Conservation (phyloP, 2,113 vertebrate species). For the Miniopterus natalensis region DNA sequence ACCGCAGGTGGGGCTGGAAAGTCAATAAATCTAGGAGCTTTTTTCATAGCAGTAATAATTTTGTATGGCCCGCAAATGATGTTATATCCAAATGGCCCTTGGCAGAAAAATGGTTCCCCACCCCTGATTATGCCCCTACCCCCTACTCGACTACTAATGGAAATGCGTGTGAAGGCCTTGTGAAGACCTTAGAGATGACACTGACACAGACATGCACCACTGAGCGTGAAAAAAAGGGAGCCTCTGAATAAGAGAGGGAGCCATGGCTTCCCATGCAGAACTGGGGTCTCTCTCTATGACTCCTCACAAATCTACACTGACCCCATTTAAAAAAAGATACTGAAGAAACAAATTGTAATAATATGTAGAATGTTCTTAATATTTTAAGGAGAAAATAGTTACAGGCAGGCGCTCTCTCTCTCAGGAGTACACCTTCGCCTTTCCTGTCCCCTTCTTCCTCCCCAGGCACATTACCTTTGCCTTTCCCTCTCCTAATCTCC, state of each 20-base stretch:
- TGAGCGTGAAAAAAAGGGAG: no score
- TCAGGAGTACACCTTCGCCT: not conserved
- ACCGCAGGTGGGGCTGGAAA: no score
- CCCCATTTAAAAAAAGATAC: not conserved
- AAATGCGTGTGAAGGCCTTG: rapidly evolving
- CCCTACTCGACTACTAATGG: not conserved
- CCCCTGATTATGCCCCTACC: no score
- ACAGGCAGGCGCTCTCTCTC: not conserved
- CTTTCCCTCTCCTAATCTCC: not conserved
- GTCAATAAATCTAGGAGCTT: no score
- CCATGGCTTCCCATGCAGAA: not conserved
- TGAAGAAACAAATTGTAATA: not conserved
- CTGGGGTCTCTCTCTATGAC: not conserved
- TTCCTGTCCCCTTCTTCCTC: not conserved
- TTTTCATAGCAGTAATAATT: no score
- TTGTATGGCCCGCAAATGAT: no score
- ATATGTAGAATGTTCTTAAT: not conserved
- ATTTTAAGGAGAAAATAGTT: not conserved
- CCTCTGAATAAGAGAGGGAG: not conserved
- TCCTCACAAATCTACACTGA: not conserved
- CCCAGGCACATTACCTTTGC: not conserved
- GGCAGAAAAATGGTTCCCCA: no score
- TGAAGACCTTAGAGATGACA: not conserved
- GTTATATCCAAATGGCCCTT: no score
- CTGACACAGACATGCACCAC: not conserved